Percentiles rank a stretch among this genome's conserved stretches.
These are phyloP conservation scores for Metellina segmentata DNA, from an alignment of 2,888 invertebrate species.

Conservation along the genomic window DNA sequence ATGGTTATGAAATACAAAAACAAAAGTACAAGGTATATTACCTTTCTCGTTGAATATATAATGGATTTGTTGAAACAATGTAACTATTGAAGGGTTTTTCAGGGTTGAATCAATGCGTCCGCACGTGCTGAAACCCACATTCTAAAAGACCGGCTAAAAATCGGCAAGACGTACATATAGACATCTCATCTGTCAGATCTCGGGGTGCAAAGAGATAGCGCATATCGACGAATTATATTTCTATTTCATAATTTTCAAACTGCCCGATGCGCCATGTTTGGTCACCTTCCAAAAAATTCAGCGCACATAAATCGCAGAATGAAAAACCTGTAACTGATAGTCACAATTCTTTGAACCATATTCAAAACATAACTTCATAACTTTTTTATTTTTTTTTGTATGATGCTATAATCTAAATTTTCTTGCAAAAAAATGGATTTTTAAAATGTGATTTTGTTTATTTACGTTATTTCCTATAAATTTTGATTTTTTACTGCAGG, in stretches of 20 bases:
- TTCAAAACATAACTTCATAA: too few relatives aligned
- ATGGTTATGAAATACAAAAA: background rate
- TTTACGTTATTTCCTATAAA: too few relatives aligned
- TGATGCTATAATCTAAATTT: too few relatives aligned
- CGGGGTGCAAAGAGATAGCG: conserved; percentile 16
- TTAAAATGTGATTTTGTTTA: too few relatives aligned
- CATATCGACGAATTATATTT: background rate
- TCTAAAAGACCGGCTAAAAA: conserved; percentile 34
- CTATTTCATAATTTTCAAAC: conserved; percentile 1
- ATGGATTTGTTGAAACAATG: background rate
- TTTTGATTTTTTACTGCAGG: too few relatives aligned
- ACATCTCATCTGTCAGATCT: conserved; percentile 17
- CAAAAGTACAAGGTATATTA: background rate
- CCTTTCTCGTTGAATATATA: background rate
- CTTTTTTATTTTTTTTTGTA: too few relatives aligned
- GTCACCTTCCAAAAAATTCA: background rate
- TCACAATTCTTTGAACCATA: too few relatives aligned
- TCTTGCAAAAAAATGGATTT: too few relatives aligned
- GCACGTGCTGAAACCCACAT: conserved; percentile 12
- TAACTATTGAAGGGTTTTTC: background rate
- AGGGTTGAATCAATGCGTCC: background rate
- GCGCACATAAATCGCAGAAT: background rate
- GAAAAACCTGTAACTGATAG: background rate
- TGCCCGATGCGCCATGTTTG: background rate
- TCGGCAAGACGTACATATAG: conserved; percentile 4